A percentile compares a stretch with the other conserved stretches of the same genome.
Conservation (phyloP, 2,888 invertebrate species). For the Brenthis daphne region DNA sequence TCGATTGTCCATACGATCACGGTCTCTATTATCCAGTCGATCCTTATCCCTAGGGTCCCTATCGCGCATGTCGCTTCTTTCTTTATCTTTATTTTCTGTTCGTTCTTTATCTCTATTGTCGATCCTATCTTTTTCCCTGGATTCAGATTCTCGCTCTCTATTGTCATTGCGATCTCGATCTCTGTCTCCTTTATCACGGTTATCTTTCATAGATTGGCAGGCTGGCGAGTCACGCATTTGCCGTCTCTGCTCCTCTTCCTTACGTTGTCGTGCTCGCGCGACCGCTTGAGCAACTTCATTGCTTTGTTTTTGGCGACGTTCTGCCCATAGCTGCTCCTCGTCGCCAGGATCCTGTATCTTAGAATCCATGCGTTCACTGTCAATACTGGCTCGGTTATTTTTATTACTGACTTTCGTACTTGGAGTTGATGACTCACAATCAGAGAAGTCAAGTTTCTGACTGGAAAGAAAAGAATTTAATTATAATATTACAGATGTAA, state of each 20-base stretch:
- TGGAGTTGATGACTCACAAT: conserved; percentile 87
- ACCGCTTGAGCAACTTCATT: conserved; percentile 90
- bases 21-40: conserved; percentile 50
- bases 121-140: conserved; percentile 50
- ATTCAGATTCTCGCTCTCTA: conserved; percentile 57
- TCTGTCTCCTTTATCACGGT: conserved; percentile 52
- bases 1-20: conserved; percentile 48
- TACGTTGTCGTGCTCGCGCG: conserved; percentile 91
- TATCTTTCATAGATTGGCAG: conserved; percentile 54
- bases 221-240: conserved; percentile 68
- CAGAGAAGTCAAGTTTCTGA: conserved; percentile 96
- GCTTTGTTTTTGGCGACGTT: conserved; percentile 85
- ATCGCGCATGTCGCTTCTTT: conserved; percentile 45
- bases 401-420: conserved; percentile 59
- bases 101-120: conserved; percentile 65
- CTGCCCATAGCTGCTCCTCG: conserved; percentile 85
- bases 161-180: conserved; percentile 49
- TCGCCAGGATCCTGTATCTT: conserved; percentile 69
- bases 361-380: conserved; percentile 65
- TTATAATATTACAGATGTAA: background rate
- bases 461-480: conserved; percentile 63
- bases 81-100: conserved; percentile 49
- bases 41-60: conserved; percentile 59
- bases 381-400: conserved; percentile 60
- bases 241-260: conserved; percentile 94